Evolutionary conservation across 1,140 invertebrate genomes (phyloP), one percentile per base, ranked within the genome.

Genomic region (Neotoxoptera formosana): DNA sequence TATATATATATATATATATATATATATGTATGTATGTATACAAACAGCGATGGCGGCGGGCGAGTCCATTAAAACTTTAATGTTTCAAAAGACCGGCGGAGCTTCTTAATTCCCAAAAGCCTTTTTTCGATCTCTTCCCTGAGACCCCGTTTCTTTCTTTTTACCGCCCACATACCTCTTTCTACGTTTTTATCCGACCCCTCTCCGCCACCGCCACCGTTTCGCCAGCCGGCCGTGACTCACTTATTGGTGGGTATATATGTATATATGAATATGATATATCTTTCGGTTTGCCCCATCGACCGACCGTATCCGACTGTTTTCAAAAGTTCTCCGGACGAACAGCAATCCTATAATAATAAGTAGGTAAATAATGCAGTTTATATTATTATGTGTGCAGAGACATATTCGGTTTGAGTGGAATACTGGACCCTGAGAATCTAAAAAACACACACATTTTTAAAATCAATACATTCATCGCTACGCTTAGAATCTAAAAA

Each of bases 61-160:
- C 7, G 41, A 67, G 34, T 45, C 90, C 90, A 91, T 91, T 91
- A 91, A 91, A 91, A 91, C 56, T 91, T 91, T 91, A 91, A 91
- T 48, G 90, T 91, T 91, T 91, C 56, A 67, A 91, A 45, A 67
- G 53, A 67, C 90, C 30, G 30, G 20, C 8, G 34, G 90, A 91
- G 90, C 90, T 91, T 91, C 56, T 91, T 91, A 91, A 91, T 67
- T 91, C 90, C 90, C 90, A 91, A 91, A 76, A 91, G 90, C 36
- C 45, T 91, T 67, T 84, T 45, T 86, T 41, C 83, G 81, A 34
- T 84, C 36, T 25, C 41, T 41, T 84, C 36, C 48, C 60, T 2
- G 9, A 81, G 9, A 81, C 36, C 41, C 36, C 36, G 21, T 23
- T 21, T 45, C 21, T 41, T 84, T 41, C 25, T 84, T 84, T 84